Evolutionary conservation across 2,113 vertebrate genomes (phyloP).

Genomic region (Otolemur garnettii): DNA sequence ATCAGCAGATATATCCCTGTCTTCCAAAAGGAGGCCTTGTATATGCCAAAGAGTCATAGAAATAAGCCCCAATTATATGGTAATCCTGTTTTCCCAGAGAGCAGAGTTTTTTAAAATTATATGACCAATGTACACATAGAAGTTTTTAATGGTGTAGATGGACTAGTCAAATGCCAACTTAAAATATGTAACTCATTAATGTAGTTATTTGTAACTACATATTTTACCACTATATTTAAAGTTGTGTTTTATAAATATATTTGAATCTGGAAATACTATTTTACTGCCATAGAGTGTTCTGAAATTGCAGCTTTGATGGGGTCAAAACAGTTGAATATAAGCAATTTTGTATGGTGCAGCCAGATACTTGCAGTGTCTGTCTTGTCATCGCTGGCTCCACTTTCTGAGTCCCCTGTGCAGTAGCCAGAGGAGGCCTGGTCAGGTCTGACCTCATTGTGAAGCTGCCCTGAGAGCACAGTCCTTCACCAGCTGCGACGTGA

Average conservation of each 20-base stretch:
- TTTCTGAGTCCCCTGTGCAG: background rate
- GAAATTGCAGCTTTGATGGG: background rate
- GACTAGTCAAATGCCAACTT: background rate
- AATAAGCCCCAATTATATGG: too few relatives aligned
- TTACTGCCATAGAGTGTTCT: background rate
- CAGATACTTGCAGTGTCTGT: accelerated
- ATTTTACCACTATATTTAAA: too few relatives aligned
- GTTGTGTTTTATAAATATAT: background rate
- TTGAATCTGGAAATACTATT: background rate
- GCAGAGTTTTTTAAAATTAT: background rate
- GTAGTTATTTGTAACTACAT: background rate
- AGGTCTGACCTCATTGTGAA: accelerated
- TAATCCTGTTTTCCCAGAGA: background rate
- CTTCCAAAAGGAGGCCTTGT: background rate
- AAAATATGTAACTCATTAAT: background rate
- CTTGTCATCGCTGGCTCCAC: background rate
- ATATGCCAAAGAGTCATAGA: background rate
- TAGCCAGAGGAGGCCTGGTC: background rate
- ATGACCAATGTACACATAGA: background rate
- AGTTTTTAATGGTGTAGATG: background rate
- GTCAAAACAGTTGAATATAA: accelerated
- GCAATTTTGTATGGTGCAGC: background rate
- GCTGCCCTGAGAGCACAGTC: accelerated
- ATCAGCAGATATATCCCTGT: too few relatives aligned
- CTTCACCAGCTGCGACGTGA: accelerated